Evolutionary conservation across 2,888 invertebrate species (phyloP), one percentile per base, ranked within the genome.

Genomic region (Azorinus chamasolen): DNA sequence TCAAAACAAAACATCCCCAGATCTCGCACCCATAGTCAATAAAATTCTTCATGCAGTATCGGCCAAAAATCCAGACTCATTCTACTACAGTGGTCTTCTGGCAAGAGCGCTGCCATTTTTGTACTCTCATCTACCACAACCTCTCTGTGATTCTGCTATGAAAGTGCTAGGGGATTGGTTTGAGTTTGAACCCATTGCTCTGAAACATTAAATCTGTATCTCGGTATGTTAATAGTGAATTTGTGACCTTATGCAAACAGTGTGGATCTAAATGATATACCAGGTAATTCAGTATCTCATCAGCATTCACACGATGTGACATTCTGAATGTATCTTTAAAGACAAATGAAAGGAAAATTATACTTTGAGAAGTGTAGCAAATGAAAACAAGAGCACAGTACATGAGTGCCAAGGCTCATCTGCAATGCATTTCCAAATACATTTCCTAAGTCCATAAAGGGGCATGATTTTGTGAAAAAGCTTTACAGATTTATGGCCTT

Each of bases 41-140:
- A 85, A 85, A 27, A 87, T 91, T 61, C 69, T 74, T 16, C 85
- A 87, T 59, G 90, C 88, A 0, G 73, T 90, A 5, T 73, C 88
- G 20, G 84, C 86, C 16, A 77, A 77, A 22, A 57, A 72, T 24
- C 89, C 90, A 18, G 63, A 83, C 22, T 84, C 88, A 59, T 79
- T 83, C 61, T 90, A 89, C 83, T 88, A 88, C 74, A 87, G 85
- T 43, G 90, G 90, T 4, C 64, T 89, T 24, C 55, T 89, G 59
- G 85, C 90, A 3, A 69, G 87, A 8, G 75, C 83, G 2, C 63
- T 90, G 16, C 89, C 90, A 0, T 88, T 87, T 61, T 61, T 89
- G 6, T 91, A 89, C 63, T 72, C 84, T 1, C 88, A 90, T 76
- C 71, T 88, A n/a, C 89, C 90, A 0, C 58, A 81, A 2, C 71